phyloP scores from a whole-genome alignment of 2,797 vertebrate genomes.

The Lateolabrax maculatus region DNA sequence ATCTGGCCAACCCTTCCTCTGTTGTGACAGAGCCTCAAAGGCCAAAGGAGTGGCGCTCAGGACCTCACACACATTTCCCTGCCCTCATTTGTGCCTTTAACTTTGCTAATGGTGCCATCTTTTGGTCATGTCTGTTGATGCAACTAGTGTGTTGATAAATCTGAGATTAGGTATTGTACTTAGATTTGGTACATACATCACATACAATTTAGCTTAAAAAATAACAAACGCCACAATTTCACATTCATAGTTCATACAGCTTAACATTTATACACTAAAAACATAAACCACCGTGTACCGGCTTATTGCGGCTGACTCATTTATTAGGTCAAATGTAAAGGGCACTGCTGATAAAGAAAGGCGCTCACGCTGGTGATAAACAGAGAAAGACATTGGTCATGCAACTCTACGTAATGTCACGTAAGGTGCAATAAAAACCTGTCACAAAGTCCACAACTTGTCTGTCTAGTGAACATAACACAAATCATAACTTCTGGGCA shows the following conservation, averaged over 20 bases:
- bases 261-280: conserved; percentile 6
- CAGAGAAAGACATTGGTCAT: conserved; percentile 28
- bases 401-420: conserved; percentile 27
- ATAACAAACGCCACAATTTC: conserved; percentile 1
- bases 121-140: conserved; percentile 44
- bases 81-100: not conserved
- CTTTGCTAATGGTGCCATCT: conserved; percentile 57
- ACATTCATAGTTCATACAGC: conserved; percentile 13
- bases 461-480: conserved; percentile 28
- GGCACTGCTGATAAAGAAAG: conserved; percentile 47
- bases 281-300: conserved; percentile 4
- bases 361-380: conserved; percentile 11
- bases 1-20: not conserved
- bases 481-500: conserved; percentile 45
- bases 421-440: conserved; percentile 51
- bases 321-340: conserved; percentile 63
- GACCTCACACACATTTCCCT: not conserved
- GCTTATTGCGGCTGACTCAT: conserved; percentile 41
- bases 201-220: not conserved
- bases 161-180: not conserved
- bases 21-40: not conserved
- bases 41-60: not conserved
- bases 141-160: not conserved
- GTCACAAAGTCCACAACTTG: conserved; percentile 57
- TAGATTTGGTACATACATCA: not conserved